A percentile compares a stretch with the other conserved stretches of the same genome.
These are phyloP conservation scores for Cephalopholis sonnerati DNA, from an alignment of 2,113 vertebrate genomes.

Conservation along the genomic window DNA sequence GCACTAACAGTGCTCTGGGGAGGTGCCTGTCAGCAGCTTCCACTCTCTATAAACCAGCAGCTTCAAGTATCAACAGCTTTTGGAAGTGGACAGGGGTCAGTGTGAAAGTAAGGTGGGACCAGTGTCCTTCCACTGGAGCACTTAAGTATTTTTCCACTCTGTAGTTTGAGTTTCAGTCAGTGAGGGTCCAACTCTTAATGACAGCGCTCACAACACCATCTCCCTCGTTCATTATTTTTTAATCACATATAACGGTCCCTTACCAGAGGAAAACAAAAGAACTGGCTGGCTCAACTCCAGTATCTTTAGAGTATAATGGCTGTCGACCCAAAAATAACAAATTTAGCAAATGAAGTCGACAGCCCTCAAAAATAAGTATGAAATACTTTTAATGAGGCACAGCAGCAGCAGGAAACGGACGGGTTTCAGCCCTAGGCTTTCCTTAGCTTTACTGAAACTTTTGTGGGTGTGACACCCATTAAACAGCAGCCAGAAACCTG, in stretches of 20 bases:
- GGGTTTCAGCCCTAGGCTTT: no score
- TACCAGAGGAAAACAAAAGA: not conserved
- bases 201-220: not conserved
- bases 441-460: no score
- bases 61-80: constrained; percentile 34
- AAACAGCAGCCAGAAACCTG: no score
- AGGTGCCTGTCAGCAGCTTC: constrained; percentile 72
- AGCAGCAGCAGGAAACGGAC: no score
- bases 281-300: no score
- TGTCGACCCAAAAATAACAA: no score
- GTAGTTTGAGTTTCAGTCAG: not conserved
- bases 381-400: no score
- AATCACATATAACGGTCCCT: not conserved
- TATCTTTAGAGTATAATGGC: no score
- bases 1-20: constrained; percentile 71
- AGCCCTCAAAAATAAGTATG: no score
- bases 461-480: no score
- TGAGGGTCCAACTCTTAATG: constrained; percentile 1
- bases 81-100: constrained; percentile 26
- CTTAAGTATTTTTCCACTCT: constrained; percentile 23
- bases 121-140: constrained; percentile 16
- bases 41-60: constrained; percentile 62
- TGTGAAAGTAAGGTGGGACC: constrained; percentile 3
- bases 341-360: no score
- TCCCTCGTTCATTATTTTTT: not conserved